Base-by-base conservation (phyloP, 2,797 vertebrate species). In the Leuciscus waleckii region DNA sequence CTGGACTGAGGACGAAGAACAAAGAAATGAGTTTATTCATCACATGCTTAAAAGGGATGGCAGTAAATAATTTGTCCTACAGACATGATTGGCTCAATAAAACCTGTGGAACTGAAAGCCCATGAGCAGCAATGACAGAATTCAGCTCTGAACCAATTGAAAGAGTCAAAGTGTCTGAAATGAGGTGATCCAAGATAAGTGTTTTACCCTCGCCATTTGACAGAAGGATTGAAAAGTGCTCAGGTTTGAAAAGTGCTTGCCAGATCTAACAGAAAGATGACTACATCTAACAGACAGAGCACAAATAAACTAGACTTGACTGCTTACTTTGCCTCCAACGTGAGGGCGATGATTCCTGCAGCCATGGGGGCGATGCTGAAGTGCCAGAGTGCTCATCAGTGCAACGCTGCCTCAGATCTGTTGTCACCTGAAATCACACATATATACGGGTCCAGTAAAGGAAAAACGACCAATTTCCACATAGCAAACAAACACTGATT, bases 291-390 rank as follows among this genome's bases (percentile, higher is more conserved):
- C n/a, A 46, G 17, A 79, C 43, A 67, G 21, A 71, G 29, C 29
- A 65, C 32, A 56, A 37, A 61, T 80, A 83, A 86, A 82, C 83
- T 78, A 26, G 61, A 73, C 79, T 73, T 79, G 49, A 17, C 39
- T 0, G 14, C 94, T 97, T 97, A 99, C 98, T 99, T 99, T 92
- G 98, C 98, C 87, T 98, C 97, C 92, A 99, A 93, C 86, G 97
- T 94, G 86, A 99, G 95, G n/a, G 98, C 97, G 71, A 99, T 97
- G 93, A 98, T 95, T 88, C 97, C 98, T 14, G 98, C 97, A 86
- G 97, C 98, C 93, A 98, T 95, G 56, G 98, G 97, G 76, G 97
- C 96, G 98, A 97, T 84, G 97, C 94, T 1, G 98, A 98, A 0
- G 96, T 96, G 82, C 96, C 96, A 0, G 97, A 95, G 85, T 94